Evolutionary conservation across 2,888 invertebrate species (phyloP), one percentile per base, ranked within the genome.

Genomic region (Drosophila meridiana): DNA sequence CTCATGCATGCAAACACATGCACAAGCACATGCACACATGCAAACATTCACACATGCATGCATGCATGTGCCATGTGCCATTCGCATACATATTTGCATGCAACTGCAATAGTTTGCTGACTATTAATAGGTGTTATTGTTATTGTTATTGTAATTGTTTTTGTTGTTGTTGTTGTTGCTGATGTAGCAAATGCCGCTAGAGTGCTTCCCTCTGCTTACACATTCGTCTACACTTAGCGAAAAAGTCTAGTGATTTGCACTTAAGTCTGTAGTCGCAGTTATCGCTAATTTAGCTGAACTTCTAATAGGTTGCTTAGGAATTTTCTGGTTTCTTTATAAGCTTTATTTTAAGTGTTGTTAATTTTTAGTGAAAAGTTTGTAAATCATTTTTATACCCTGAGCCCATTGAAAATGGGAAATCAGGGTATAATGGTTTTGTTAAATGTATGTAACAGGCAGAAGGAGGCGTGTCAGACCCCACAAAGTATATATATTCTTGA

Each of bases 71-170:
- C 20, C 38, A 45, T n/a, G 32, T 36, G 32, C 13, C 36, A 26
- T 36, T 34, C 13, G 52, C 52, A 52, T 13, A 56, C 34, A 53
- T 58, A 60, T 74, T 55, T 69, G 59, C 69, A 56, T 61, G n/a
- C 60, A 48, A 45, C 14, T 40, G 11, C 55, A 34, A 36, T 69
- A 55, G 56, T 52, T 62, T 50, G 69, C 14, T 50, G 56, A 40
- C 69, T 69, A 71, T 71, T 63, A 47, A 74, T 66, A 78, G 66
- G 26, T 36, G 53, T 53, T 55, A 38, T 55, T 55, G 34, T 52
- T 55, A 20, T 52, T 38, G 34, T 34, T 57, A 52, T 73, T 70
- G 55, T 50, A 34, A 53, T 28, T 8, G 6, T 36, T 58, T 50
- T 73, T 71, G 6, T 36, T 58, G 53, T 73, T 71, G 50, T 38